Conservation (phyloP, 2,888 invertebrate genomes). For the Scaptomyza parva region DNA sequence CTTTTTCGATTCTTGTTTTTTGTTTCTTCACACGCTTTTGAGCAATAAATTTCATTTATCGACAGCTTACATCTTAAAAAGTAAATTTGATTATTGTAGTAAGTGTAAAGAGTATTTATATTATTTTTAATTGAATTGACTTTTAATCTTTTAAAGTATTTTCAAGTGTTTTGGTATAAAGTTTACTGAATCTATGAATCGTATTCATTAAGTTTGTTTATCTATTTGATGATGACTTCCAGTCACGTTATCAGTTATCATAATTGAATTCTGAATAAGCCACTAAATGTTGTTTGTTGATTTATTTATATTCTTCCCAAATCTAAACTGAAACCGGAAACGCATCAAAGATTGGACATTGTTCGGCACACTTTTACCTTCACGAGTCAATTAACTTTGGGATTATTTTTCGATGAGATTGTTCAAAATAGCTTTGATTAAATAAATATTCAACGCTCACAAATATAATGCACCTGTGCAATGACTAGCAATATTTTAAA, state of each 20-base stretch:
- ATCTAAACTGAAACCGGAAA: not conserved
- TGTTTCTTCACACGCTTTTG: slow-evolving; percentile 21
- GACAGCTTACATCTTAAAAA: slow-evolving; percentile 29
- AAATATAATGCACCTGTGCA: not conserved
- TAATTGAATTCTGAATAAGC: not conserved
- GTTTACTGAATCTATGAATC: too few relatives aligned
- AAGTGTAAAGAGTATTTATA: not conserved
- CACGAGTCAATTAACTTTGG: not conserved
- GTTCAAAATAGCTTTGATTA: not conserved
- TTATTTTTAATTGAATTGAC: not conserved
- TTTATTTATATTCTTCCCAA: not conserved
- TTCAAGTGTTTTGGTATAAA: too few relatives aligned
- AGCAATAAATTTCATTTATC: slow-evolving; percentile 38
- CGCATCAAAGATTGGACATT: too few relatives aligned
- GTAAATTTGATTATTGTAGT: not conserved
- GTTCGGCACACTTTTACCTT: not conserved
- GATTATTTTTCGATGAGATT: too few relatives aligned
- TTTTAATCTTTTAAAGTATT: not conserved
- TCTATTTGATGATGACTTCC: not conserved
- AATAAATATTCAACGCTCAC: not conserved
- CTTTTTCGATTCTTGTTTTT: slow-evolving; percentile 4
- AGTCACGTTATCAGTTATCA: not conserved
- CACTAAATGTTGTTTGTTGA: too few relatives aligned
- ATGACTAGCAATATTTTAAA: not conserved
- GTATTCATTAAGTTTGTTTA: not conserved